Conservation (phyloP, 2,888 invertebrate species). For the Pyrrhosoma nymphula region DNA sequence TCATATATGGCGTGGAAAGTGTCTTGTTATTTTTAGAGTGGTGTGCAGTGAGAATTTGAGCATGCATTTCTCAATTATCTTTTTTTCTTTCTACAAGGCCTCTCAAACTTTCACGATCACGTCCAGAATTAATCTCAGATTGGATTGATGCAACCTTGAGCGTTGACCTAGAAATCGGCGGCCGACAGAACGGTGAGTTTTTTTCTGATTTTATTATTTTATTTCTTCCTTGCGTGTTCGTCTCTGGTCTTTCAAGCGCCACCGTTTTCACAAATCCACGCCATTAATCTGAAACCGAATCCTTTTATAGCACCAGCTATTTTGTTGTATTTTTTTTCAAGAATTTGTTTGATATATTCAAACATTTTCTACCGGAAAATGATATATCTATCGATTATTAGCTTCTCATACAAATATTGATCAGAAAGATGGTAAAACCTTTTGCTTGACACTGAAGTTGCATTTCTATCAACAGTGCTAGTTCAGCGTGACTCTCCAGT, state of each 20-base stretch:
- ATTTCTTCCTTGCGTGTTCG: not conserved
- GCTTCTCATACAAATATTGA: no score
- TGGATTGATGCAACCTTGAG: not conserved
- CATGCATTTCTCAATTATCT: not conserved
- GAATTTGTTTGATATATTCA: no score
- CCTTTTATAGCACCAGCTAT: no score
- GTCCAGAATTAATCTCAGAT: not conserved
- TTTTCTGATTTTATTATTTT: not conserved
- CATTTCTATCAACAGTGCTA: no score
- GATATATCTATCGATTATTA: no score
- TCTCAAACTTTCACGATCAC: not conserved
- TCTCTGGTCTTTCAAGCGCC: not conserved
- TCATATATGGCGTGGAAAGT: not conserved
- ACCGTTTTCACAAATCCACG: not conserved
- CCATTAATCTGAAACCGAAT: no score
- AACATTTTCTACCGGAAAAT: no score
- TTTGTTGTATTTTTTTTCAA: no score
- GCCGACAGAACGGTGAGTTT: not conserved
- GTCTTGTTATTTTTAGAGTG: not conserved
- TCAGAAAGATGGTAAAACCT: no score
- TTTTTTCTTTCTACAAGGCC: not conserved
- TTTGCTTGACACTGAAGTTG: no score
- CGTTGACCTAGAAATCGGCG: constrained; percentile 10
- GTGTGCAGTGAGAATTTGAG: not conserved
- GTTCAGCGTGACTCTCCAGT: no score